These are phyloP conservation scores for Tolypeutes matacus DNA, from an alignment of 2,797 vertebrate species.

Conservation along the genomic window DNA sequence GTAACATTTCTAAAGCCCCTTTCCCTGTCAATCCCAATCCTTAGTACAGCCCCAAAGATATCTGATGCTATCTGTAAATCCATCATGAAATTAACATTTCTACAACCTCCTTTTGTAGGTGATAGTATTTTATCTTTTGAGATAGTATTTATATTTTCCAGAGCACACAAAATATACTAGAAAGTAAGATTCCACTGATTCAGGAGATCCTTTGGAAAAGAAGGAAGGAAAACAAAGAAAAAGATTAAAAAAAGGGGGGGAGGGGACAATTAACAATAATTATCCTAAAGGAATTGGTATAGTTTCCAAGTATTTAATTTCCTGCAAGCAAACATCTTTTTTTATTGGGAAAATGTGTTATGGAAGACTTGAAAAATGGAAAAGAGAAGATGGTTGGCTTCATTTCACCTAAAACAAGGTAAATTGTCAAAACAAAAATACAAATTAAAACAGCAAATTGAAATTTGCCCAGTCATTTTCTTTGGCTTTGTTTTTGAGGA, in stretches of 20 bases:
- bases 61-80: background rate
- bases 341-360: background rate
- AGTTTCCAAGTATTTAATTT: slow-evolving; percentile 56
- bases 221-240: background rate
- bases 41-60: background rate
- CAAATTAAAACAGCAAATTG: background rate
- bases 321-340: slow-evolving; percentile 7
- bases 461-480: background rate
- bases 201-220: slow-evolving; percentile 15
- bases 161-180: background rate
- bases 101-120: background rate
- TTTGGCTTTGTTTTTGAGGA: too few species aligned
- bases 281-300: background rate
- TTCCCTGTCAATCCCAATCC: background rate
- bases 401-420: slow-evolving; percentile 35
- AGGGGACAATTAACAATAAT: slow-evolving; percentile 42
- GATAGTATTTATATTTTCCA: background rate
- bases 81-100: background rate
- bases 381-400: slow-evolving; percentile 32
- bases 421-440: background rate
- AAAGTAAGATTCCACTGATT: slow-evolving; percentile 25
- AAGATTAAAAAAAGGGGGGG: background rate
- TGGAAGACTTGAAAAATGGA: background rate
- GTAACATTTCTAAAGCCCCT: background rate
- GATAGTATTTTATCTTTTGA: background rate